These are phyloP conservation scores for Chydorus sphaericus DNA, from an alignment of 2,888 invertebrate species.

Conservation along the genomic window DNA sequence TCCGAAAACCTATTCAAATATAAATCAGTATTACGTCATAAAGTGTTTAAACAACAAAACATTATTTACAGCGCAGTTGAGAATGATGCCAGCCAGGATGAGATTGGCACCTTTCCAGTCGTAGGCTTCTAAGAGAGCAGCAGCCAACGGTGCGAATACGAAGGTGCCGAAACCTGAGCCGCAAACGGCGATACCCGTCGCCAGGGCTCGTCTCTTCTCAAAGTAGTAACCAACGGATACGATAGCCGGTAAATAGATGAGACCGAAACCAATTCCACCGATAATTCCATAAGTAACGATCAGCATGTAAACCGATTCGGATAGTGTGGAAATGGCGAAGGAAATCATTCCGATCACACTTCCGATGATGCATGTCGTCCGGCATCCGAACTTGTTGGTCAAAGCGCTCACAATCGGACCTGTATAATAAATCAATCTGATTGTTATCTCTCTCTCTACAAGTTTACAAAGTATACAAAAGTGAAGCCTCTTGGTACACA, in stretches of 20 bases:
- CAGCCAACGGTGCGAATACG: constrained; percentile 81
- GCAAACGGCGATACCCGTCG: constrained; percentile 55
- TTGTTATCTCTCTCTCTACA: no score
- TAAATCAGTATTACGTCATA: background rate
- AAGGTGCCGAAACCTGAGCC: constrained; percentile 77
- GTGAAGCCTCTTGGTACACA: background rate
- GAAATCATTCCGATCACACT: constrained; percentile 68
- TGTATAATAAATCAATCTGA: constrained; percentile 34
- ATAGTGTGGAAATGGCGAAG: constrained; percentile 75
- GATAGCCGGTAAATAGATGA: constrained; percentile 90
- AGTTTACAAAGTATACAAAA: constrained; percentile 14
- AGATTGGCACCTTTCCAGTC: constrained; percentile 83
- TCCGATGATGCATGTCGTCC: constrained; percentile 83
- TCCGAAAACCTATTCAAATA: constrained; percentile 45
- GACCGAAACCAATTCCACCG: constrained; percentile 85
- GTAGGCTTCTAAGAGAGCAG: constrained; percentile 56
- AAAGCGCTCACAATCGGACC: constrained; percentile 89
- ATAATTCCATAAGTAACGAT: constrained; percentile 85
- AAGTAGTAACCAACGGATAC: constrained; percentile 96
- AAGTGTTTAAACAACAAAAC: background rate
- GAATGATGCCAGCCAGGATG: constrained; percentile 78
- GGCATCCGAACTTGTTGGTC: constrained; percentile 90
- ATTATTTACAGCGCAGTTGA: constrained; percentile 64
- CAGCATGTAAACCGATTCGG: constrained; percentile 69
- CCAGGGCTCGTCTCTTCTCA: constrained; percentile 83